Percentiles rank a stretch among this genome's conserved stretches.
These are phyloP conservation scores for Parauchenoglanis punctatus DNA, from an alignment of 2,797 vertebrate genomes.

Conservation along the genomic window DNA sequence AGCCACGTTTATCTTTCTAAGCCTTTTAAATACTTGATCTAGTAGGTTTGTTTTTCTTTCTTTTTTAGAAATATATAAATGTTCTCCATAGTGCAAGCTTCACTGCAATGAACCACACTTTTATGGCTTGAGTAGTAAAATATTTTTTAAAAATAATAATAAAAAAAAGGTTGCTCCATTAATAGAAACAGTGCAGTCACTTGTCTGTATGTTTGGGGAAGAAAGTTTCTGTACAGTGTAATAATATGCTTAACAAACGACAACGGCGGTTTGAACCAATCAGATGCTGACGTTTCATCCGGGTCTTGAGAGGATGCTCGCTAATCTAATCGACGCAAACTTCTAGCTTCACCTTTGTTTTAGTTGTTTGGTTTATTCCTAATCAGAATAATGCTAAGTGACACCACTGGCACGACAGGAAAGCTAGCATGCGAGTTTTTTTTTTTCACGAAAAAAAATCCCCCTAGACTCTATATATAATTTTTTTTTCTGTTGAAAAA, in stretches of 20 bases:
- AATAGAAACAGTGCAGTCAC: neutral
- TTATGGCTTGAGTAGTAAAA: neutral
- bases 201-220: neutral
- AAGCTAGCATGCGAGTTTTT: neutral
- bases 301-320: neutral
- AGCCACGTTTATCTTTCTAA: neutral
- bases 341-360: neutral
- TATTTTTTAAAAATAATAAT: neutral
- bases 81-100: slow-evolving; percentile 2
- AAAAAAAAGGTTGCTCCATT: no score
- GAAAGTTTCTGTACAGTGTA: no score
- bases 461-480: neutral
- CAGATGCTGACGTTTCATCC: neutral
- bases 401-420: no score
- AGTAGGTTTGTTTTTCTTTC: neutral
- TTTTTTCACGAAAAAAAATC: no score
- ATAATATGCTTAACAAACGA: neutral
- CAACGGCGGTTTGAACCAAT: neutral
- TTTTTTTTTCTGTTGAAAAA: neutral
- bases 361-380: neutral
- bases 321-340: neutral
- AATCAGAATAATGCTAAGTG: neutral
- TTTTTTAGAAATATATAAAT: neutral
- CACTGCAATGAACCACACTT: neutral
- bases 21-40: neutral